Base-by-base conservation (phyloP, 2,797 vertebrate species). In the Tapera naevia region DNA sequence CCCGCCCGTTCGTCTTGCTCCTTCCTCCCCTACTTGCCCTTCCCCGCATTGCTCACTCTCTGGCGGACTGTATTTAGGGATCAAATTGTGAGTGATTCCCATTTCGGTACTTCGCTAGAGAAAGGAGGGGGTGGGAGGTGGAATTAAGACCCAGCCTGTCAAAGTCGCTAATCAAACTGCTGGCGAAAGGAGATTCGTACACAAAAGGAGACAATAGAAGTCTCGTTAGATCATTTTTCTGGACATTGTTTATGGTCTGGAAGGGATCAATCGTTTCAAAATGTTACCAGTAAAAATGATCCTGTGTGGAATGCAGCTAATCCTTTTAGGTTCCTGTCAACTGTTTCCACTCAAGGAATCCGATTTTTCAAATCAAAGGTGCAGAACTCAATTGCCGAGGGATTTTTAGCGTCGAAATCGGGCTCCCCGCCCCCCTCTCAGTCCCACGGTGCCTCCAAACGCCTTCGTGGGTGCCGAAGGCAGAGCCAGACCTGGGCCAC, bases 201-300 rank as follows among this genome's bases (percentile, higher is more conserved):
- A 95, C 95, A 94, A 97, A 97, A 93, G 95, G 91, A 97, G 97
- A 97, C 95, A 97, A 97, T 95, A 82, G 94, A 83, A 96, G 91
- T 96, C 97, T 96, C 89, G 79, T 98, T 97, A 97, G 97, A 97
- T 98, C 97, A 91, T 97, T 97, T 97, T 97, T 96, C 97, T 97
- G 97, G 95, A 97, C 94, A 91, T 95, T 98, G 93, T 97, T 97
- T 97, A 96, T 96, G 94, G 94, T 95, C 93, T 97, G 96, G 96
- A 97, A 97, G 97, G 84, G 96, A 96, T 96, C 97, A 97, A 97
- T 97, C 88, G 95, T 94, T 98, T 97, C 97, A 96, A 98, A 98
- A 97, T 97, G 96, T 98, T 98, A 97, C 97, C 96, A 96, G 97
- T 97, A 98, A 98, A 97, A 98, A 97, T 98, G 97, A 98, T 98